Evolutionary conservation across 2,113 vertebrate genomes (phyloP).

Genomic region (Notarius lentiginosus): DNA sequence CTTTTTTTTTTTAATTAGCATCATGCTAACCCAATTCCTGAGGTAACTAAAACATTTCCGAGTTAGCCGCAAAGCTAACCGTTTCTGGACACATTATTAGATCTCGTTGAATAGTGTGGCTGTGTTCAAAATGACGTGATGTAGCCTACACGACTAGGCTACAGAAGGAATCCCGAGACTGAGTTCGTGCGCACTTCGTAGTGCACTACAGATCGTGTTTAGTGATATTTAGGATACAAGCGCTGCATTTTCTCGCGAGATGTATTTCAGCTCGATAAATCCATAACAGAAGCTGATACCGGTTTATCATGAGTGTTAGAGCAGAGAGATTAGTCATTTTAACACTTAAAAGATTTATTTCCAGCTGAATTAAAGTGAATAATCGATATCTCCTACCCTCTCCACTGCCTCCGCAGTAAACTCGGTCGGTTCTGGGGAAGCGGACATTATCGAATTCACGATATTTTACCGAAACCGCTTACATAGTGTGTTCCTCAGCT

Average conservation of each 20-base stretch:
- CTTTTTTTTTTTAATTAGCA: not conserved
- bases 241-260: not conserved
- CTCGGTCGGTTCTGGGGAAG: constrained; percentile 33
- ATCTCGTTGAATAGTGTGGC: not conserved
- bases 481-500: not conserved
- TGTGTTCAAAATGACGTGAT: not conserved
- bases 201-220: not conserved
- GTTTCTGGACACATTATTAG: no score
- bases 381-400: constrained; percentile 40
- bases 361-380: not conserved
- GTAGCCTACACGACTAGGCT: constrained; percentile 2
- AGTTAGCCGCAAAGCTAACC: not conserved
- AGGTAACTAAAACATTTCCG: not conserved
- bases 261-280: not conserved
- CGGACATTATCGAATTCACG: constrained; percentile 17
- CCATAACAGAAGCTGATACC: not conserved
- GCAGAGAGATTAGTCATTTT: not conserved
- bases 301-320: not conserved
- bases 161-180: accelerated
- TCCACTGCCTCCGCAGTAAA: constrained; percentile 54
- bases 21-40: not conserved
- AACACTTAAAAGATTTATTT: not conserved
- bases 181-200: not conserved
- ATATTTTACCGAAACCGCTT: not conserved
- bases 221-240: not conserved